These are phyloP conservation scores for Drosophila seclusa DNA, from an alignment of 2,888 invertebrate genomes.

Conservation along the genomic window DNA sequence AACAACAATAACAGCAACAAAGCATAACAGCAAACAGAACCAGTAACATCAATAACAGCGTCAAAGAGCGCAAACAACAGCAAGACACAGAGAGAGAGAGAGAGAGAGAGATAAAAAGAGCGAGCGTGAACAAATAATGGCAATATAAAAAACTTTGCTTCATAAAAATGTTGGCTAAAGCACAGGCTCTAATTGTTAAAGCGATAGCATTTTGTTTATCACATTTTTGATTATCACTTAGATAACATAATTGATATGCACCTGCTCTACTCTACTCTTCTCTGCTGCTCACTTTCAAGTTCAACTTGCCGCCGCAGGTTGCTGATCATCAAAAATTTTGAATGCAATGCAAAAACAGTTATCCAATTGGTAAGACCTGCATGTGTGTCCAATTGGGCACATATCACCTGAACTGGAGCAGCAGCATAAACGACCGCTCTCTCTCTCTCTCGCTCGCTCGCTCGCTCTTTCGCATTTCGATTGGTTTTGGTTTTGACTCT, in stretches of 20 bases:
- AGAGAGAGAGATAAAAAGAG: background rate
- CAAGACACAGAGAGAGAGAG: background rate
- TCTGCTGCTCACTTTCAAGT: constrained; percentile 26
- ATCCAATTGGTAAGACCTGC: constrained; percentile 28
- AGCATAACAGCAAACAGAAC: constrained; percentile 21
- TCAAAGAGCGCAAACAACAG: background rate
- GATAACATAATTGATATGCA: constrained; percentile 35
- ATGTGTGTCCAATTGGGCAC: constrained; percentile 42
- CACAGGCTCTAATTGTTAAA: constrained; percentile 36
- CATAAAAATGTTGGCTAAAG: constrained; percentile 11
- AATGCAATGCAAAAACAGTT: constrained; percentile 17
- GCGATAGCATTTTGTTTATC: constrained; percentile 34
- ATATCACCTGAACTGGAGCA: constrained; percentile 22
- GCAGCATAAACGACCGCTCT: background rate
- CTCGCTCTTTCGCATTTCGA: background rate
- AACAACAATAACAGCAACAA: constrained; percentile 35
- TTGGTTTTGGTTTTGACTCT: background rate
- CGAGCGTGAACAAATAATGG: background rate
- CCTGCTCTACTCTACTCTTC: background rate
- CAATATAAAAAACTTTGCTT: background rate
- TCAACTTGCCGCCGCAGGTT: constrained; percentile 11
- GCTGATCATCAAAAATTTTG: constrained; percentile 11
- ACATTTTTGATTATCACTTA: constrained; percentile 43
- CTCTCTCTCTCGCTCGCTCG: background rate
- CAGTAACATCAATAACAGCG: constrained; percentile 3